phyloP scores from a whole-genome alignment of 1,140 invertebrate genomes.

The Radopholus similis region DNA sequence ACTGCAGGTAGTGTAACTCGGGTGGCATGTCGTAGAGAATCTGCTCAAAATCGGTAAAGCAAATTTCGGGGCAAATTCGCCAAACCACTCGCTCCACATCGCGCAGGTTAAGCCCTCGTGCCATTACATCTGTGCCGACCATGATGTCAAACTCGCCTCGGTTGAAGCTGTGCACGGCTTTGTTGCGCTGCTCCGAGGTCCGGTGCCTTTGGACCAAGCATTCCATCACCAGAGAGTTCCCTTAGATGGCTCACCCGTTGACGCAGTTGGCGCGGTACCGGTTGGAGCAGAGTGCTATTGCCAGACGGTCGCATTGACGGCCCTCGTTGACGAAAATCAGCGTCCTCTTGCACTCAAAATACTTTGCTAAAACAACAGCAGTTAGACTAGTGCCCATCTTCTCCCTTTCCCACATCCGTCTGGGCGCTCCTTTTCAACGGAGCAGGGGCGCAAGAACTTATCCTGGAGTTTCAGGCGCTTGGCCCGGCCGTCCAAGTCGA shows the following conservation, averaged over 20 bases:
- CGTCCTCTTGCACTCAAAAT: neutral
- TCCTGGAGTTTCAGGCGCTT: neutral
- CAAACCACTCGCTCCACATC: constrained; percentile 9
- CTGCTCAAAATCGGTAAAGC: neutral
- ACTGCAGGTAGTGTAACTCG: constrained; percentile 63
- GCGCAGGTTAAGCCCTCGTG: constrained; percentile 12
- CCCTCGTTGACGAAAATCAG: constrained; percentile 7
- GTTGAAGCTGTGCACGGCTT: constrained; percentile 8
- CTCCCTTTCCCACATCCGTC: neutral
- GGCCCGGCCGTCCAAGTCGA: neutral
- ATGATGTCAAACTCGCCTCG: constrained; percentile 3
- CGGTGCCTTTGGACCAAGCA: neutral
- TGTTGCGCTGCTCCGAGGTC: constrained; percentile 11
- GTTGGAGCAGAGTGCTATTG: neutral
- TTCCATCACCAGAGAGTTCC: neutral
- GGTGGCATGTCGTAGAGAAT: constrained; percentile 15
- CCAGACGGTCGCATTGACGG: constrained; percentile 2
- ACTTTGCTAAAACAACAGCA: neutral
- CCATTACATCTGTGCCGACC: constrained; percentile 15
- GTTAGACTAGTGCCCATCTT: neutral
- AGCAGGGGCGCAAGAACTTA: neutral
- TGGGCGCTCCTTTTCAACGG: neutral
- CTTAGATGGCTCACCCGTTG: neutral
- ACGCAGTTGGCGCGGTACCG: constrained; percentile 3
- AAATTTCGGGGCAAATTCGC: neutral